Evolutionary conservation across 2,797 vertebrate genomes (phyloP), one percentile per base, ranked within the genome.

Genomic region (Gymnodraco acuticeps): DNA sequence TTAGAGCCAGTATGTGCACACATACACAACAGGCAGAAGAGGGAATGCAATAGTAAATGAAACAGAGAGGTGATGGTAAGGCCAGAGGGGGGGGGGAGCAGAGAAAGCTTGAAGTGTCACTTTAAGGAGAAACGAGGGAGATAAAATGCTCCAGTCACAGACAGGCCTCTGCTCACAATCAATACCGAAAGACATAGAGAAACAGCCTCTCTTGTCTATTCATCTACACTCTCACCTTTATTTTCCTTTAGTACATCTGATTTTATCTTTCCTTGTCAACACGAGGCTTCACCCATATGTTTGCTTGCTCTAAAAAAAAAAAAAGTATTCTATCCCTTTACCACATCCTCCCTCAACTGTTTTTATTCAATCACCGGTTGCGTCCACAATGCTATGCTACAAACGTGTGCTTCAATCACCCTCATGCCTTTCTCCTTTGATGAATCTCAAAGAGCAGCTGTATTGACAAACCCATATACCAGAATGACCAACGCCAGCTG

Each of bases 401-500:
- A 38, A 9, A 38, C 8, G 7, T 20, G 50, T 5, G 41, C 73
- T 81, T 87, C 77, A 85, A 77, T 89, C 82, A 75, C 71, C 19
- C 20, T 3, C 1, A 0, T 46, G 46, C 68, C 53, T 64, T 76
- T 80, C 74, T 72, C 51, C 70, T 41, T 50, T 65, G 82, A 89
- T 84, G 46, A 81, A 86, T 64, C 61, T 74, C 48, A 70, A 75
- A 43, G 45, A 74, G 48, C 65, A 63, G 62, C 73, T n/a, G 54
- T 86, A 92, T 89, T 87, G 91, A 91, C 85, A 83, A 89, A 92
- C 60, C 82, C 82, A 85, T 88, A 88, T 79, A 89, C 80, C 81
- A 82, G 78, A 71, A 77, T 81, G 82, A 78, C 70, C 72, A 48
- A 78, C 51, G 12, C 51, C 70, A 38, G 68, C 43, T 64, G 66